These are phyloP conservation scores for Tylochromis polylepis DNA, from an alignment of 2,113 vertebrate genomes.

Conservation along the genomic window DNA sequence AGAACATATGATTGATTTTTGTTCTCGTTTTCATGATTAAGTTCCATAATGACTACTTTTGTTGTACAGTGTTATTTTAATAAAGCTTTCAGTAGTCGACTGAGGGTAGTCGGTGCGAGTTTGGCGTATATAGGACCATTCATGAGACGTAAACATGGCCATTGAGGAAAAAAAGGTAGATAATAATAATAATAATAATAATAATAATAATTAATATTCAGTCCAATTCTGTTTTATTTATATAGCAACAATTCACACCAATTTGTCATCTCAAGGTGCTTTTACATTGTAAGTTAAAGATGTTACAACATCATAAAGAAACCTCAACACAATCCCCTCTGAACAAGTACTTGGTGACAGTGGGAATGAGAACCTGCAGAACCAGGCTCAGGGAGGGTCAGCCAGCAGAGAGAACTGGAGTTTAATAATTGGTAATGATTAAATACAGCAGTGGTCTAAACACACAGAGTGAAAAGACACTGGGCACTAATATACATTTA, in stretches of 20 bases:
- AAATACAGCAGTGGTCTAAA: neutral
- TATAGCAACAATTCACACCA: neutral
- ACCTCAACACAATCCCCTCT: neutral
- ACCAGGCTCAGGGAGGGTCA: neutral
- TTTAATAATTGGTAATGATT: neutral
- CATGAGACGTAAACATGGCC: neutral
- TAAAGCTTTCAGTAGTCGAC: neutral
- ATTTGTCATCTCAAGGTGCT: neutral
- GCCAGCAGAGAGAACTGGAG: neutral
- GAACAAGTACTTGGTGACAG: too few relatives aligned
- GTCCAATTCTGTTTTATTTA: neutral
- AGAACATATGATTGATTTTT: neutral
- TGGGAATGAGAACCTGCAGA: too few relatives aligned
- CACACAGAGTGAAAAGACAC: rapidly evolving
- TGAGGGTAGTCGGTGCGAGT: neutral
- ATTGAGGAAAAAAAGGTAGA: neutral
- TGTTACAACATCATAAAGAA: neutral
- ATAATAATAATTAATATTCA: neutral
- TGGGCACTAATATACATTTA: neutral
- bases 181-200: neutral
- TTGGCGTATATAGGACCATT: neutral
- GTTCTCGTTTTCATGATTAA: neutral
- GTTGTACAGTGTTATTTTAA: neutral
- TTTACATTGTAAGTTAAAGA: neutral
- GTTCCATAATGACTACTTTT: neutral